Conservation (phyloP, 2,888 invertebrate genomes). For the Xestia xanthographa region DNA sequence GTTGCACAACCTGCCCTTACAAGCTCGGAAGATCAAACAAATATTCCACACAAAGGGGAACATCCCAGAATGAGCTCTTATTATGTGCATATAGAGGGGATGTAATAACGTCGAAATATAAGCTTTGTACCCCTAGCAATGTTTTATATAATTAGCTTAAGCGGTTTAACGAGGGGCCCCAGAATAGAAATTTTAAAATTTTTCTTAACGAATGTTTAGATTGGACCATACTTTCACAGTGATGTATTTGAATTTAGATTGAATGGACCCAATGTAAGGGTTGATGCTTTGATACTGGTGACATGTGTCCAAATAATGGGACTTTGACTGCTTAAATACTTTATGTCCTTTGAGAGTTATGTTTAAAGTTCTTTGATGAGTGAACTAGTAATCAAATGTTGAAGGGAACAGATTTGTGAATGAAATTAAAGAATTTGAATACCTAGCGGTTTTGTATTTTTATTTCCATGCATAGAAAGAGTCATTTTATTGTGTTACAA, state of each 20-base stretch:
- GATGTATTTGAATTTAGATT: conserved; percentile 86
- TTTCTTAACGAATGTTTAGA: conserved; percentile 88
- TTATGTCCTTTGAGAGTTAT: conserved; percentile 69
- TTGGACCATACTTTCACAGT: conserved; percentile 83
- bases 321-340: conserved; percentile 66
- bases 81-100: conserved; percentile 83
- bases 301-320: conserved; percentile 87
- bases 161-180: conserved; percentile 85
- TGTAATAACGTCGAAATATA: conserved; percentile 77
- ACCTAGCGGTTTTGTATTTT: not conserved
- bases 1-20: conserved; percentile 72
- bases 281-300: conserved; percentile 77
- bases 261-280: conserved; percentile 76
- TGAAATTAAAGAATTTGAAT: not conserved
- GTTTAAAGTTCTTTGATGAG: conserved; percentile 64
- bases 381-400: conserved; percentile 20
- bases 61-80: conserved; percentile 81
- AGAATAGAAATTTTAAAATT: conserved; percentile 80
- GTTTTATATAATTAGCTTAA: conserved; percentile 89
- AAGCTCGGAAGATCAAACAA: conserved; percentile 87
- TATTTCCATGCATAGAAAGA: not conserved
- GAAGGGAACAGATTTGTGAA: not conserved
- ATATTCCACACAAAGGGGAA: conserved; percentile 83
- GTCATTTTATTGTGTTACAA: not conserved
- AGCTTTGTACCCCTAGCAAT: conserved; percentile 79